Percentiles rank a stretch among this genome's conserved stretches.
Conservation (phyloP, 2,797 vertebrate genomes). For the Kryptopterus vitreolus region DNA sequence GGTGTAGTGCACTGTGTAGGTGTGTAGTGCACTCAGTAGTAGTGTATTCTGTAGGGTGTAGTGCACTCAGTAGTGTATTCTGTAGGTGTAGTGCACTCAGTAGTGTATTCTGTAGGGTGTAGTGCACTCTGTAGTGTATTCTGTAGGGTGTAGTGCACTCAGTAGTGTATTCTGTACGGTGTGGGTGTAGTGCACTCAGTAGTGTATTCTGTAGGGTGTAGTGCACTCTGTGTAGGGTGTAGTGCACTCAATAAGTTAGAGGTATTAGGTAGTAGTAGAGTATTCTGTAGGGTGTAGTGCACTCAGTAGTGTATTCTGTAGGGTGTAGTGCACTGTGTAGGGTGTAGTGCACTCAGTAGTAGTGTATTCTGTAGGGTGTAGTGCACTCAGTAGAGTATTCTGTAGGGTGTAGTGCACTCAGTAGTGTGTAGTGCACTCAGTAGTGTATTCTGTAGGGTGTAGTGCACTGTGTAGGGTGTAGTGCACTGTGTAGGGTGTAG, state of each 20-base stretch:
- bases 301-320: background rate
- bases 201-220: background rate
- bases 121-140: background rate
- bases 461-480: background rate
- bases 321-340: background rate
- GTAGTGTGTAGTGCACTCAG: background rate
- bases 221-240: background rate
- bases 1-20: background rate
- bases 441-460: background rate
- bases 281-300: background rate
- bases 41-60: background rate
- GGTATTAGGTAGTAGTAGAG: too few relatives aligned
- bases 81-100: background rate
- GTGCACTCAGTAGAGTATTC: too few relatives aligned
- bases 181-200: background rate
- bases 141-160: background rate
- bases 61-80: background rate
- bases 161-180: too few relatives aligned
- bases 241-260: too few relatives aligned
- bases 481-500: constrained; percentile 14
- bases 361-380: too few relatives aligned
- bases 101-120: too few relatives aligned
- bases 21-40: background rate
- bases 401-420: background rate
- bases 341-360: background rate